A percentile compares a stretch with the other conserved stretches of the same genome.
Conservation (phyloP, 2,113 vertebrate genomes). For the Microcebus ravelobensis region DNA sequence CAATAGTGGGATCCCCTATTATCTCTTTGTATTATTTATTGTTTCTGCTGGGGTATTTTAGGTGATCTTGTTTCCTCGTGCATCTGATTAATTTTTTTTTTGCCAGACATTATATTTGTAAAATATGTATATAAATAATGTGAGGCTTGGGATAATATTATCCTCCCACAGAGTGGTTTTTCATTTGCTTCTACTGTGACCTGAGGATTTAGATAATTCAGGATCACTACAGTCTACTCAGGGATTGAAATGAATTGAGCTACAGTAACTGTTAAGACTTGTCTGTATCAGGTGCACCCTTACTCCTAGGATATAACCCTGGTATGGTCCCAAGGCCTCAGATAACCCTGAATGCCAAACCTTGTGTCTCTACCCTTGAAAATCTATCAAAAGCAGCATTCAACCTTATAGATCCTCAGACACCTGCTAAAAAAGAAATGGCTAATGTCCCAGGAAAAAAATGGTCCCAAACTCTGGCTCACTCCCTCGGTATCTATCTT, state of each 20-base stretch:
- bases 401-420: conserved; percentile 23
- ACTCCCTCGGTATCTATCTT: background rate
- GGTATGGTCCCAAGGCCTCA: background rate
- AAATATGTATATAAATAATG: conserved; percentile 27
- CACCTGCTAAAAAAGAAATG: conserved; percentile 6
- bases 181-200: background rate
- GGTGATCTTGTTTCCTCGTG: background rate
- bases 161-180: background rate
- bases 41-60: background rate
- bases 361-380: background rate
- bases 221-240: background rate
- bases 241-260: background rate
- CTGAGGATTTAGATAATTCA: background rate
- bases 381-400: background rate
- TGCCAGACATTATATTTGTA: background rate
- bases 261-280: background rate
- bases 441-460: background rate
- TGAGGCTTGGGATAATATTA: background rate
- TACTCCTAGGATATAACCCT: background rate
- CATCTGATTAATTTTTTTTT: background rate
- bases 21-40: background rate
- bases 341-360: background rate
- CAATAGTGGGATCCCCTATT: background rate
- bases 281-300: background rate
- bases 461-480: background rate